Evolutionary conservation across 2,797 vertebrate genomes (phyloP).

Genomic region (Crenuchus spilurus): DNA sequence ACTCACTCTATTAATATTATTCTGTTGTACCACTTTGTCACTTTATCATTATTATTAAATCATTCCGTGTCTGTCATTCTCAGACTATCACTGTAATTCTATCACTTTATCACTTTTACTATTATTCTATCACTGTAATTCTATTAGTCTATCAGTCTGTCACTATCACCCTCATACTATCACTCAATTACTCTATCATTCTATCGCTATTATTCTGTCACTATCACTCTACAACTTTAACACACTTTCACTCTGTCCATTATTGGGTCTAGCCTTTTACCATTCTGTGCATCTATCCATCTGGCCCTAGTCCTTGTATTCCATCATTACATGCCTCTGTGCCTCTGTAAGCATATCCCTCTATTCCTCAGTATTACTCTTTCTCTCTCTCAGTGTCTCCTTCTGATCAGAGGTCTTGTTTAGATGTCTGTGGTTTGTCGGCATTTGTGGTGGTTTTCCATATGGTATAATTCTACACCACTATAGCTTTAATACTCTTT

Average conservation of each 20-base stretch:
- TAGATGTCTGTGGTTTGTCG: conserved; percentile 1
- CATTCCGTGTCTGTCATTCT: not conserved
- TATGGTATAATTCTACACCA: not conserved
- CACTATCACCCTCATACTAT: not conserved
- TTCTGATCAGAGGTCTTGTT: not conserved
- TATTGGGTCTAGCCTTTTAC: not conserved
- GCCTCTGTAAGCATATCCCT: not conserved
- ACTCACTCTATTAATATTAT: not conserved
- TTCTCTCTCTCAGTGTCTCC: not conserved
- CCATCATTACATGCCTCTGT: not conserved
- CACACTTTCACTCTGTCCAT: not conserved
- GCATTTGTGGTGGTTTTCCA: not conserved
- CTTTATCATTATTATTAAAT: not conserved
- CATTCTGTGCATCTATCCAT: too few relatives aligned
- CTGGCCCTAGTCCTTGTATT: not conserved
- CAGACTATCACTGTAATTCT: not conserved
- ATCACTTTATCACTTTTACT: not conserved
- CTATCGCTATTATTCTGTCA: not conserved
- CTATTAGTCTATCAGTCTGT: not conserved
- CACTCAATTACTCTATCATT: not conserved
- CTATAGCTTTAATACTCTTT: not conserved
- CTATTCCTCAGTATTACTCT: not conserved
- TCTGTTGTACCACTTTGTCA: not conserved
- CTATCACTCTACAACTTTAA: not conserved
- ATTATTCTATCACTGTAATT: not conserved